Conservation (phyloP, 2,113 vertebrate genomes). For the Callithrix jacchus region DNA sequence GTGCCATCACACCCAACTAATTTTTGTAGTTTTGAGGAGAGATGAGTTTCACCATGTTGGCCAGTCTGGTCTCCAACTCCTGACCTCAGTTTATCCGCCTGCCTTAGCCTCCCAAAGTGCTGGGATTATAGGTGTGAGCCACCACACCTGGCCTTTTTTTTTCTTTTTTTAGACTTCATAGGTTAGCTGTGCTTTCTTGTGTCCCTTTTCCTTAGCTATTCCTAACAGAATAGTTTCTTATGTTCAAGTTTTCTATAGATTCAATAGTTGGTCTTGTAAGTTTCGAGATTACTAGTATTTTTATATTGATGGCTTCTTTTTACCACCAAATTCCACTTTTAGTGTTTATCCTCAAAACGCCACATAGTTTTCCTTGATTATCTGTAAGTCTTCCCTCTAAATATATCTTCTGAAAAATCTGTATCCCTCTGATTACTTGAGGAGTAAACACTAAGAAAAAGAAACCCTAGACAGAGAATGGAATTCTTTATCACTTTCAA, state of each 20-base stretch:
- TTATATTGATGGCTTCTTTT: constrained; percentile 54
- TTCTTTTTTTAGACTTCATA: constrained; percentile 31
- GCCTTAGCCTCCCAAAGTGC: too few relatives aligned
- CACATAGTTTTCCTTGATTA: constrained; percentile 43
- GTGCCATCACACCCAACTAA: too few relatives aligned
- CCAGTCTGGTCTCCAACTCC: too few relatives aligned
- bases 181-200: constrained; percentile 35
- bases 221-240: constrained; percentile 32
- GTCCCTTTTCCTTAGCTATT: constrained; percentile 35
- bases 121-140: too few relatives aligned
- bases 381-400: background rate
- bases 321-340: constrained; percentile 48
- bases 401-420: constrained; percentile 48
- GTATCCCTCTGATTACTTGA: background rate
- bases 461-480: background rate
- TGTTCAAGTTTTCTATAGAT: background rate
- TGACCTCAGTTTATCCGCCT: too few relatives aligned
- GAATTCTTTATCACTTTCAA: constrained; percentile 26
- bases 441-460: constrained; percentile 28
- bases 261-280: constrained; percentile 23
- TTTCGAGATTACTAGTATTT: constrained; percentile 59
- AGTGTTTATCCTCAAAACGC: constrained; percentile 40
- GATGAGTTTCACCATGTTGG: too few relatives aligned
- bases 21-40: too few relatives aligned
- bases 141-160: background rate